Conservation (phyloP, 2,113 vertebrate genomes). For the Pitta sordida region DNA sequence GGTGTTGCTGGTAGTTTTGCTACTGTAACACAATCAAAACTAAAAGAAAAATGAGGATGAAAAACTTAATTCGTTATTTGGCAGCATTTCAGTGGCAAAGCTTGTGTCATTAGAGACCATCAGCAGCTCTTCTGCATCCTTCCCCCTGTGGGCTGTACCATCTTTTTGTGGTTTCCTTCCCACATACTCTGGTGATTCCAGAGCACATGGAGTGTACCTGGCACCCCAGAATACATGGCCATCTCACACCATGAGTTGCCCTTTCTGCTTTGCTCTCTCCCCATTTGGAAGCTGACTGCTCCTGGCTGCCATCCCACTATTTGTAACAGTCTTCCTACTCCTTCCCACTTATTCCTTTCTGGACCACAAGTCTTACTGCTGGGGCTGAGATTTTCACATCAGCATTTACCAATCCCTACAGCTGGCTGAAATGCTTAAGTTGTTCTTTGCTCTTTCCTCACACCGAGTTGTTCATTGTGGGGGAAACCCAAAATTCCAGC, state of each 20-base stretch:
- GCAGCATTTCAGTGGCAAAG: not conserved
- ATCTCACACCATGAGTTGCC: not conserved
- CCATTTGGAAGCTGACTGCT: not conserved
- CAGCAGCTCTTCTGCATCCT: not conserved
- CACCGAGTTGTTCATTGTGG: not conserved
- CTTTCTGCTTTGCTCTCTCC: not conserved
- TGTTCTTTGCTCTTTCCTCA: not conserved
- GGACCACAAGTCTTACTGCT: not conserved
- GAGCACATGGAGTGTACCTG: not conserved
- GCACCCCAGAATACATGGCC: not conserved
- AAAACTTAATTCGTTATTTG: not conserved
- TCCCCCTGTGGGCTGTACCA: rapidly evolving
- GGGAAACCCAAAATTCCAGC: not conserved
- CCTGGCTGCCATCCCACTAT: not conserved
- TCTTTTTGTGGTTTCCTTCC: not conserved
- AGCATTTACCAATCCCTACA: not conserved
- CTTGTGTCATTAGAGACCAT: not conserved
- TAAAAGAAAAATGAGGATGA: not conserved
- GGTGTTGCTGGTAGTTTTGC: not conserved
- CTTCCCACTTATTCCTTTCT: not conserved
- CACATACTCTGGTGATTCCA: not conserved
- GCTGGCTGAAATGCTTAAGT: not conserved
- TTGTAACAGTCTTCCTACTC: not conserved
- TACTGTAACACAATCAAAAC: not conserved
- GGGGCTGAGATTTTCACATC: not conserved